A percentile compares a stretch with the other conserved stretches of the same genome.
Evolutionary conservation across 2,113 vertebrate species (phyloP).

Genomic region (Percina caprodes): DNA sequence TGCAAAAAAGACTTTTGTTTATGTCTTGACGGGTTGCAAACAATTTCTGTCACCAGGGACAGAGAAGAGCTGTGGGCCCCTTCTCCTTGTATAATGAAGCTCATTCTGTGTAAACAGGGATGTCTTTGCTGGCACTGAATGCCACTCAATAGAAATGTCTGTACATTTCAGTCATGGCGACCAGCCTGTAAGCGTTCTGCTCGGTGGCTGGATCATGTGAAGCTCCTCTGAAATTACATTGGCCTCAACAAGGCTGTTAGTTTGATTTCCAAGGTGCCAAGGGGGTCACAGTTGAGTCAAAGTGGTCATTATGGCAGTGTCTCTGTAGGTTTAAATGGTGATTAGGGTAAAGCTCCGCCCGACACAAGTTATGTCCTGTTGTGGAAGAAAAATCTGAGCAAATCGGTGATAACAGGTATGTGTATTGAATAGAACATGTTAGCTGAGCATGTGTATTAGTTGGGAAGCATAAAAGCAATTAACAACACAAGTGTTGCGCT

Average conservation of each 20-base stretch:
- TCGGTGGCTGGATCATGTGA: background rate
- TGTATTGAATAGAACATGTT: background rate
- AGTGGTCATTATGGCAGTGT: background rate
- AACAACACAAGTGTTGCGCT: background rate
- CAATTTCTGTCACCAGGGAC: background rate
- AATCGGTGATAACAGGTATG: background rate
- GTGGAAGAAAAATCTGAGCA: background rate
- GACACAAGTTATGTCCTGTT: conserved; percentile 2
- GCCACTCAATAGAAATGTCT: background rate
- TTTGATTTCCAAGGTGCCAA: conserved; percentile 19
- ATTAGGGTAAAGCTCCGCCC: background rate
- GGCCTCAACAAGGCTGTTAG: background rate
- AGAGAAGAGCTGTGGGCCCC: too few species aligned
- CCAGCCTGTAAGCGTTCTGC: background rate
- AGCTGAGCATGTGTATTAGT: background rate
- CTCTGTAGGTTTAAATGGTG: conserved; percentile 24
- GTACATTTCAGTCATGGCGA: background rate
- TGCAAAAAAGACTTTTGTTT: background rate
- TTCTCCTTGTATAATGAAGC: background rate
- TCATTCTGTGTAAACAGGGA: background rate
- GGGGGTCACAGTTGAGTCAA: conserved; percentile 13
- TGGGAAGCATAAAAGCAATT: background rate
- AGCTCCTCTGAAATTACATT: background rate
- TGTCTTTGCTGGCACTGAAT: background rate
- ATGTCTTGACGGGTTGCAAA: background rate